Conservation (phyloP, 23 tunicate genomes). For the Aplidium turbinatum region DNA sequence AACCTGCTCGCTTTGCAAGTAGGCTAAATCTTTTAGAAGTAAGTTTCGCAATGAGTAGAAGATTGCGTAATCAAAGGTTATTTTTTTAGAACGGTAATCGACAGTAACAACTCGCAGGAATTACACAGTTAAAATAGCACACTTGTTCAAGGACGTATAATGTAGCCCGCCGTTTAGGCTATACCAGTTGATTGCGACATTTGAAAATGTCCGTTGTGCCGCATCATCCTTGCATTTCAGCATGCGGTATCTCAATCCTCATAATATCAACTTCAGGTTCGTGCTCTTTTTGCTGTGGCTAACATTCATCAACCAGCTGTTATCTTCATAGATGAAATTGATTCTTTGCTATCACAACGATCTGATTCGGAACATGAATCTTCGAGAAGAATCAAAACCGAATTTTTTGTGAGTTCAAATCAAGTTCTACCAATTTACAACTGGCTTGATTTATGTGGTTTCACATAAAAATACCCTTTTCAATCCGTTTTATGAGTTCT, state of each 20-base stretch:
- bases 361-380: conserved; percentile 94
- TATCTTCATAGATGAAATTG: conserved; percentile 96
- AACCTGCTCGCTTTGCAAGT: no score
- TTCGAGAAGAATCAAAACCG: conserved; percentile 89
- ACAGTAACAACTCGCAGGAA: no score
- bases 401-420: conserved; percentile 65
- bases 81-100: no score
- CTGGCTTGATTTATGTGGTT: neutral
- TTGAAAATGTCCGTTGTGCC: no score
- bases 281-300: conserved; percentile 91
- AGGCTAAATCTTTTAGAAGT: no score
- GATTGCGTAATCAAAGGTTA: no score
- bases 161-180: no score
- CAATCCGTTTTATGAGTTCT: neutral
- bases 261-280: conserved; percentile 47
- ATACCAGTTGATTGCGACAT: no score
- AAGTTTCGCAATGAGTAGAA: no score
- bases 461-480: neutral
- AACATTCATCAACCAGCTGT: conserved; percentile 83
- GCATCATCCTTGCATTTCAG: no score
- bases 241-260: neutral
- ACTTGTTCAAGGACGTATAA: no score
- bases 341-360: conserved; percentile 81
- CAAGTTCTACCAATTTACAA: neutral
- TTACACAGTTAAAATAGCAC: no score